These are phyloP conservation scores for Diprion similis DNA, from an alignment of 1,140 invertebrate genomes.

Conservation along the genomic window DNA sequence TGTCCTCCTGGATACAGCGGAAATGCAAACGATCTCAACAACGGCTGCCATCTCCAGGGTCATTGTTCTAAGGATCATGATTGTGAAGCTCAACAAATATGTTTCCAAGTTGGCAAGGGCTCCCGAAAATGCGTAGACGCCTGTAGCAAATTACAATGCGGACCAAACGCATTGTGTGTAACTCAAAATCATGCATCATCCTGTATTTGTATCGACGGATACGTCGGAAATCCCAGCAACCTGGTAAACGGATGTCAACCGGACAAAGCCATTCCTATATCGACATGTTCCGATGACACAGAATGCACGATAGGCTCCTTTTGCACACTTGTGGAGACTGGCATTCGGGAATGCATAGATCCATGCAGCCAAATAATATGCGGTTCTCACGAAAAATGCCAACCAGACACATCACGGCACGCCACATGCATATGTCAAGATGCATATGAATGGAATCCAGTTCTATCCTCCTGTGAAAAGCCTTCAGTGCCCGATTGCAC, in stretches of 20 bases:
- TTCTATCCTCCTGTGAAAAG: slow-evolving; percentile 81
- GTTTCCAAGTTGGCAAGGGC: slow-evolving; percentile 80
- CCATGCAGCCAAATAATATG: slow-evolving; percentile 81
- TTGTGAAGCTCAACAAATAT: slow-evolving; percentile 83
- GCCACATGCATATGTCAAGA: slow-evolving; percentile 80
- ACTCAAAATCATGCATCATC: slow-evolving; percentile 82
- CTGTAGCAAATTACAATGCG: slow-evolving; percentile 86
- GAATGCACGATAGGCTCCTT: slow-evolving; percentile 74
- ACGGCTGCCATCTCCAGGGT: slow-evolving; percentile 74
- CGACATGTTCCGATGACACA: slow-evolving; percentile 69
- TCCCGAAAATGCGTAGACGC: slow-evolving; percentile 83
- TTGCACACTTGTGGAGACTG: slow-evolving; percentile 67
- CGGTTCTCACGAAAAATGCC: slow-evolving; percentile 81
- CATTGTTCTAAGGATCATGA: slow-evolving; percentile 82
- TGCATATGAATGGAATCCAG: slow-evolving; percentile 82
- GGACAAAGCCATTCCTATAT: slow-evolving; percentile 59
- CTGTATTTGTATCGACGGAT: slow-evolving; percentile 84
- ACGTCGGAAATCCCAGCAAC: slow-evolving; percentile 80
- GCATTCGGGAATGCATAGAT: slow-evolving; percentile 74
- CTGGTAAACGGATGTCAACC: slow-evolving; percentile 78
- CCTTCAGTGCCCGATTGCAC: slow-evolving; percentile 83
- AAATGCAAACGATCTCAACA: slow-evolving; percentile 73
- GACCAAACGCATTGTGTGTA: slow-evolving; percentile 87
- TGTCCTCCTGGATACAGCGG: slow-evolving; percentile 83
- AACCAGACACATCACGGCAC: slow-evolving; percentile 67